Conservation (phyloP, 1,140 invertebrate genomes). For the Leptinotarsa undecemlineata region DNA sequence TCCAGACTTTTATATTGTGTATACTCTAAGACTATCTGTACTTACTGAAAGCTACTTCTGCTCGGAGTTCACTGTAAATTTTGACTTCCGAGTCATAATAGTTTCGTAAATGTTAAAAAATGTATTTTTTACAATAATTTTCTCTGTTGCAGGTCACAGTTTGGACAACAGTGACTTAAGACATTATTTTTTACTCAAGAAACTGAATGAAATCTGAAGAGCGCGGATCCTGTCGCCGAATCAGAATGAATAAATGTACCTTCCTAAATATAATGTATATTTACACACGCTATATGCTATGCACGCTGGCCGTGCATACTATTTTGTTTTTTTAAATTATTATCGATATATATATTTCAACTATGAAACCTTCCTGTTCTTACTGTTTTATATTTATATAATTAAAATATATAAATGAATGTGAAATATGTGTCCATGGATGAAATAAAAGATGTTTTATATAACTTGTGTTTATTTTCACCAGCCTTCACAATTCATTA, state of each 20-base stretch:
- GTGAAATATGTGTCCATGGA: slow-evolving; percentile 32
- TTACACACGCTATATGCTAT: slow-evolving; percentile 31
- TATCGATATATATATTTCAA: slow-evolving; percentile 37
- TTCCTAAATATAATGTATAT: slow-evolving; percentile 42
- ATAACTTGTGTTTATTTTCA: background rate
- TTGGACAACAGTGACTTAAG: slow-evolving; percentile 49
- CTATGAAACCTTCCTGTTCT: slow-evolving; percentile 35
- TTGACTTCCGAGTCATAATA: no score
- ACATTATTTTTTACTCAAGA: slow-evolving; percentile 44
- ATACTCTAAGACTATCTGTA: no score
- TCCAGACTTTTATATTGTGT: no score
- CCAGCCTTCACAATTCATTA: no score
- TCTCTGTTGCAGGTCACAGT: slow-evolving; percentile 46
- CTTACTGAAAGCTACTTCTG: no score
- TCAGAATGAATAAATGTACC: slow-evolving; percentile 31
- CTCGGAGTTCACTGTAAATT: no score
- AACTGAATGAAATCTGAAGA: slow-evolving; percentile 42
- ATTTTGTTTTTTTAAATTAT: slow-evolving; percentile 30
- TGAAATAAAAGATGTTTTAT: slow-evolving; percentile 31
- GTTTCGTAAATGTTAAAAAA: background rate
- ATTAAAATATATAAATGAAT: slow-evolving; percentile 32
- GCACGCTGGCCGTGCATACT: slow-evolving; percentile 50
- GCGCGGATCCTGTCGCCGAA: slow-evolving; percentile 39
- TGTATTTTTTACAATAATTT: background rate
- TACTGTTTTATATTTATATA: slow-evolving; percentile 43